Evolutionary conservation across 2,113 vertebrate species (phyloP).

Genomic region (Ctenodactylus gundi): DNA sequence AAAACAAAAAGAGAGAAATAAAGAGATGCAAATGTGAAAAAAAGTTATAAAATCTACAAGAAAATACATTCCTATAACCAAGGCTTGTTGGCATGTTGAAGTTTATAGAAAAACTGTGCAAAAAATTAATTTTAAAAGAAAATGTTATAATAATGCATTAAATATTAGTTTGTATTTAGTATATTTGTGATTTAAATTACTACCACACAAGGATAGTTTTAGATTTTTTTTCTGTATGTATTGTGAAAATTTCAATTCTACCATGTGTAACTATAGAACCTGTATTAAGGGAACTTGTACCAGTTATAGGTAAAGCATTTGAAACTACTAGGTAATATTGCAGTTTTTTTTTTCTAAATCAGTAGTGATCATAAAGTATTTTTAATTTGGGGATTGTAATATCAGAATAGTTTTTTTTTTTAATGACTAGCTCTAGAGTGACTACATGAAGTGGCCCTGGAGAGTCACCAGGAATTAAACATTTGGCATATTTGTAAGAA

Average conservation of each 20-base stretch:
- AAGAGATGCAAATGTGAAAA: not conserved
- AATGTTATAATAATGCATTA: too few relatives aligned
- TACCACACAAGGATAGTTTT: too few relatives aligned
- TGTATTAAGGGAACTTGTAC: not conserved
- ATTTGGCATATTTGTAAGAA: not conserved
- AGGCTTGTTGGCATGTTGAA: not conserved
- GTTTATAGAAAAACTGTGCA: not conserved
- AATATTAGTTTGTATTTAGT: too few relatives aligned
- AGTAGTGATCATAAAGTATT: not conserved
- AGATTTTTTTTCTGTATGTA: too few relatives aligned
- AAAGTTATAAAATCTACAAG: not conserved
- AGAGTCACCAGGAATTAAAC: not conserved
- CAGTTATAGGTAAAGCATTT: not conserved
- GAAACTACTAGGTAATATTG: not conserved
- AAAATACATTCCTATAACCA: too few relatives aligned
- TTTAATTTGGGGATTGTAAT: not conserved
- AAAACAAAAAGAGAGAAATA: not conserved
- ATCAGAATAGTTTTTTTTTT: too few relatives aligned
- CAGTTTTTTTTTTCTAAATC: not conserved
- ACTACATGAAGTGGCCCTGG: not conserved
- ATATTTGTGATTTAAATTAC: too few relatives aligned
- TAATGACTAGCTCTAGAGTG: not conserved
- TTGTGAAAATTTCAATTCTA: too few relatives aligned
- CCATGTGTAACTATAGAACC: too few relatives aligned
- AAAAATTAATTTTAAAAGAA: too few relatives aligned